Evolutionary conservation across 37 sponge, comb jelly and placozoan genomes (phyloP).

Genomic region (Dysidea cf. avara): DNA sequence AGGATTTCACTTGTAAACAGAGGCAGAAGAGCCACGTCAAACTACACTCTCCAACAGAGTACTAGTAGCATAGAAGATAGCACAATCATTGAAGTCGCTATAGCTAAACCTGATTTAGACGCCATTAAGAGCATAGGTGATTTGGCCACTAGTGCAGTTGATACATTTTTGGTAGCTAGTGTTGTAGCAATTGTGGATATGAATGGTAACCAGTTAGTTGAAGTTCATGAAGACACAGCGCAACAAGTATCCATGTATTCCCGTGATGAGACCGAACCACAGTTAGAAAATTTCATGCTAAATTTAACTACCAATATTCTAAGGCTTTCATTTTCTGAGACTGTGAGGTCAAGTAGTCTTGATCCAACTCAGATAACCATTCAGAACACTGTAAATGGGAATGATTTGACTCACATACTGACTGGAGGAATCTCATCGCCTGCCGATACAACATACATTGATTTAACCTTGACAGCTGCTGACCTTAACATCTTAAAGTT

Average conservation of each 20-base stretch:
- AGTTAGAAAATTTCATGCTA: constrained; percentile 36
- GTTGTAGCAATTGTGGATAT: constrained; percentile 47
- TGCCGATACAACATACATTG: constrained; percentile 29
- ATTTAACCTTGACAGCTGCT: constrained; percentile 27
- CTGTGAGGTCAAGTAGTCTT: constrained; percentile 46
- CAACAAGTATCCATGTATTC: constrained; percentile 48
- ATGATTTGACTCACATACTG: constrained; percentile 29
- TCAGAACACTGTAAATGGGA: constrained; percentile 30
- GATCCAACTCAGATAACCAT: constrained; percentile 63
- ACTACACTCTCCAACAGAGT: constrained; percentile 34
- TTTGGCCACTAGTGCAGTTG: constrained; percentile 48
- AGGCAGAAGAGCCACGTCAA: not conserved
- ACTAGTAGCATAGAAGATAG: constrained; percentile 30
- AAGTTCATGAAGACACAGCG: constrained; percentile 40
- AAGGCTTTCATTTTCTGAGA: constrained; percentile 70
- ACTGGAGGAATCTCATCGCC: constrained; percentile 49
- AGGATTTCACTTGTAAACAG: constrained; percentile 56
- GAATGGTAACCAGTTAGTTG: constrained; percentile 29
- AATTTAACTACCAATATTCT: constrained; percentile 63
- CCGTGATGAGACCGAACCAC: constrained; percentile 48
- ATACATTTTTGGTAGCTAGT: constrained; percentile 54
- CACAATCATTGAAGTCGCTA: constrained; percentile 42
- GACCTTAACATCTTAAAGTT: constrained; percentile 75
- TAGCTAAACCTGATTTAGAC: constrained; percentile 62
- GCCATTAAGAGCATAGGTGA: constrained; percentile 49